Evolutionary conservation across 2,113 vertebrate genomes (phyloP).

Genomic region (Xenus cinereus): DNA sequence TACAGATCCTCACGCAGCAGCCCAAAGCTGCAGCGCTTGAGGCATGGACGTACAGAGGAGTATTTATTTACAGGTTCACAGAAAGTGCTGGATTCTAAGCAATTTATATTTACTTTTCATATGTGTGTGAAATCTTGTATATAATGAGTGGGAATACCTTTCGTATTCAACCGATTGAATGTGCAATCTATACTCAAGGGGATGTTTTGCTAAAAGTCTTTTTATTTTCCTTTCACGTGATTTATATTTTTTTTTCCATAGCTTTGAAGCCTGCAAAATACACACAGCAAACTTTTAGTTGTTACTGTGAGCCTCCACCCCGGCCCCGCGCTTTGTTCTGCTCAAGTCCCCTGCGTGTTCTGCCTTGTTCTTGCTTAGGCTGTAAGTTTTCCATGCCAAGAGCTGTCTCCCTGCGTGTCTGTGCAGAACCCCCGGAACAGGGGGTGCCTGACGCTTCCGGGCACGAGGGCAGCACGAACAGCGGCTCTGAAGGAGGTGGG

Average conservation of each 20-base stretch:
- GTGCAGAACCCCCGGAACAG: neutral
- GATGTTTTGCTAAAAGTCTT: neutral
- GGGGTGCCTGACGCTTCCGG: neutral
- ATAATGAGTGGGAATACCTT: neutral
- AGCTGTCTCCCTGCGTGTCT: neutral
- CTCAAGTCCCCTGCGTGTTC: neutral
- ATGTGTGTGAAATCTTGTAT: neutral
- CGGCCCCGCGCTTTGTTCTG: neutral
- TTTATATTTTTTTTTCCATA: neutral
- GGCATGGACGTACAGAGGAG: accelerated
- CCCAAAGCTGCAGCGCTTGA: neutral
- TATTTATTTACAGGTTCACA: neutral
- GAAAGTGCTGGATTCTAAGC: neutral
- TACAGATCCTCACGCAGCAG: neutral
- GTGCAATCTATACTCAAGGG: neutral
- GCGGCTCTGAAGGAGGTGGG: neutral
- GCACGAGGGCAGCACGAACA: neutral
- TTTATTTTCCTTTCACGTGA: neutral
- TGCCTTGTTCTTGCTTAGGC: neutral
- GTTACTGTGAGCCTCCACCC: neutral
- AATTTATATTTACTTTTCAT: neutral
- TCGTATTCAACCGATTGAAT: neutral
- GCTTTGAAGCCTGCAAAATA: neutral
- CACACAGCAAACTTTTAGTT: neutral
- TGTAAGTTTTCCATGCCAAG: neutral